Percentiles rank a stretch among this genome's conserved stretches.
phyloP scores from a whole-genome alignment of 1,140 invertebrate species.

The Tetranychus cinnabarinus region DNA sequence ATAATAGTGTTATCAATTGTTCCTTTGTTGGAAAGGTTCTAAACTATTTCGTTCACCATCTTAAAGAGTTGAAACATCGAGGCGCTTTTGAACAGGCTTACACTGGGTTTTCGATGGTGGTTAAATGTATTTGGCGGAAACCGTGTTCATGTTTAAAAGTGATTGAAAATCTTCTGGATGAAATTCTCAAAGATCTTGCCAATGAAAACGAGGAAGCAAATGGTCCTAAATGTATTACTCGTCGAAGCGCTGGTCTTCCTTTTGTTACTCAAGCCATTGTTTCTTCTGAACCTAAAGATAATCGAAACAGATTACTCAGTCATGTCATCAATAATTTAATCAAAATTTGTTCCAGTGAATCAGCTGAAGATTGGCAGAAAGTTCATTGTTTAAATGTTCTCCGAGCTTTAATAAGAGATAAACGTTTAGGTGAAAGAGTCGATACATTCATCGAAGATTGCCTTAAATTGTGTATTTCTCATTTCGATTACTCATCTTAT shows the following conservation, averaged over 20 bases:
- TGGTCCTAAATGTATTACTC: constrained; percentile 25
- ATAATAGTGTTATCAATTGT: constrained; percentile 12
- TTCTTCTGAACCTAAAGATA: background rate
- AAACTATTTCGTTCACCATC: constrained; percentile 40
- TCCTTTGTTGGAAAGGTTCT: constrained; percentile 32
- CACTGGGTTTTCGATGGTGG: constrained; percentile 56
- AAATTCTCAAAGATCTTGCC: constrained; percentile 40
- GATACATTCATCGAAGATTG: constrained; percentile 32
- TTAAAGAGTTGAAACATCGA: constrained; percentile 62
- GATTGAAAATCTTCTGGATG: constrained; percentile 27
- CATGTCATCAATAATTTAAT: background rate
- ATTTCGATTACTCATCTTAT: background rate
- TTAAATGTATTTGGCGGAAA: constrained; percentile 32
- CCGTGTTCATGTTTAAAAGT: constrained; percentile 19
- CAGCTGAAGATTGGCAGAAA: constrained; percentile 7
- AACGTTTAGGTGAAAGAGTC: constrained; percentile 42
- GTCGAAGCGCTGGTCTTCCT: constrained; percentile 69
- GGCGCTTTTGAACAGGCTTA: constrained; percentile 88
- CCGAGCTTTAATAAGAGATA: constrained; percentile 48
- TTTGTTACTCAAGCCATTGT: constrained; percentile 56
- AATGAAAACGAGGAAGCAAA: background rate
- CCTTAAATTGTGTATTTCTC: background rate
- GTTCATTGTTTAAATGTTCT: constrained; percentile 64
- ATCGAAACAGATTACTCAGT: background rate
- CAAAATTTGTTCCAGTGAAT: background rate